Percentiles rank a stretch among this genome's conserved stretches.
Evolutionary conservation across 92 coral and sea anemone species (phyloP).

Genomic region (Heteractis magnifica): DNA sequence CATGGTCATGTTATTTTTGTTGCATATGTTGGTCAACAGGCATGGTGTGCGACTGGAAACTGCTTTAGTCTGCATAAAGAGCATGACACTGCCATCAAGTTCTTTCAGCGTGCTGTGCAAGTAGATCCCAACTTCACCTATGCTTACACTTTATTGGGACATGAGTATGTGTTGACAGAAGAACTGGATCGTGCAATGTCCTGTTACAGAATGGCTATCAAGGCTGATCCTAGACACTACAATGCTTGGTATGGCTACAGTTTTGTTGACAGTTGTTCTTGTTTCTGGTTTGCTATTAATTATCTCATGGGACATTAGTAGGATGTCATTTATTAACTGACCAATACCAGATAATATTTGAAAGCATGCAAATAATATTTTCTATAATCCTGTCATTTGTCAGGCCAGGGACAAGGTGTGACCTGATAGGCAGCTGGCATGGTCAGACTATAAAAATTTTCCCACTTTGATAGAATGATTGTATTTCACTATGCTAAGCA

Average conservation of each 20-base stretch:
- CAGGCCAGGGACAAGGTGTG: too few species aligned
- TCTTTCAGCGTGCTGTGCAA: slow-evolving; percentile 98
- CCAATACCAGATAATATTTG: too few species aligned
- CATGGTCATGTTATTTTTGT: too few species aligned
- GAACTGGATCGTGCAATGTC: slow-evolving; percentile 99
- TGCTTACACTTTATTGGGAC: slow-evolving; percentile 94
- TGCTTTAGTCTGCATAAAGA: slow-evolving; percentile 97
- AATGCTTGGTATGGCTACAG: slow-evolving; percentile 83
- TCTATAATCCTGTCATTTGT: too few species aligned
- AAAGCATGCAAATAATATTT: too few species aligned
- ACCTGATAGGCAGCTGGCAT: too few species aligned
- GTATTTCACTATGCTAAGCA: too few species aligned
- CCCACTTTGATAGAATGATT: too few species aligned
- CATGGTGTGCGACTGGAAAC: slow-evolving; percentile 99
- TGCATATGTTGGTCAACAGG: slow-evolving; percentile 41
- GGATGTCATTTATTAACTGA: too few species aligned
- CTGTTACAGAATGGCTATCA: slow-evolving; percentile 89
- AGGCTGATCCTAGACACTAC: slow-evolving; percentile 92
- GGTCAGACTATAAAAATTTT: too few species aligned
- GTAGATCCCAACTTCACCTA: slow-evolving; percentile 87
- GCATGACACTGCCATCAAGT: slow-evolving; percentile 97
- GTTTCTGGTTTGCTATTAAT: not conserved
- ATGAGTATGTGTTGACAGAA: slow-evolving; percentile 92
- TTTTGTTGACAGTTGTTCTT: not conserved
- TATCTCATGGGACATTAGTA: too few species aligned